Evolutionary conservation across 2,888 invertebrate genomes (phyloP), one percentile per base, ranked within the genome.

Genomic region (Eupithecia abbreviata): DNA sequence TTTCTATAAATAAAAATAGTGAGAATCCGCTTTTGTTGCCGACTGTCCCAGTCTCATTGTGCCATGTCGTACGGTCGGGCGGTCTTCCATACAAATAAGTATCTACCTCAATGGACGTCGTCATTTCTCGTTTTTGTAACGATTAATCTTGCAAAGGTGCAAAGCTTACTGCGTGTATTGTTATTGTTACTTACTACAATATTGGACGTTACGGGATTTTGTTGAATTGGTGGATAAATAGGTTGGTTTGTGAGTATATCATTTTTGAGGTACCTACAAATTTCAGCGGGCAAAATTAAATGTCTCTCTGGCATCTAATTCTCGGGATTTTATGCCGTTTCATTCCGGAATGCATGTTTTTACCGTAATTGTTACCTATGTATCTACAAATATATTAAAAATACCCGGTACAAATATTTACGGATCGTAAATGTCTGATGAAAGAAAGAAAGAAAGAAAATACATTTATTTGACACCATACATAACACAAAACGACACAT

Each of bases 1-100:
- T 58, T 58, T 55, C 3, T 58, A 7, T 55, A 6, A n/a, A 55
- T 6, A 6, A n/a, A 55, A 13, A 49, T 49, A 13, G 1, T 62
- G 3, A 42, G 12, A 45, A 10, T 45, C 68, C 1, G 10, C 0
- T 68, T 30, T 30, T 69, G 69, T 69, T 30, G 69, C 47, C 18
- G 69, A 69, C 69, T 90, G 87, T 90, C 90, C 91, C 88, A 88
- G 90, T 89, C 90, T 85, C 89, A 91, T 92, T 82, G 82, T 82
- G 72, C 78, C 77, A 62, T 12, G 18, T 69, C 70, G 78, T 75
- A 75, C 78, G 72, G 75, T 74, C 68, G 77, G 73, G 73, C 68
- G 75, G 78, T 79, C 78, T 72, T 69, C 74, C 66, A 77, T 69
- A 69, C 18, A 69, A 47, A 69, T 69, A 69, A 69, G 30, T 49